Percentiles rank a stretch among this genome's conserved stretches.
phyloP scores from a whole-genome alignment of 2,888 invertebrate genomes.

The Drosophila neonasuta region DNA sequence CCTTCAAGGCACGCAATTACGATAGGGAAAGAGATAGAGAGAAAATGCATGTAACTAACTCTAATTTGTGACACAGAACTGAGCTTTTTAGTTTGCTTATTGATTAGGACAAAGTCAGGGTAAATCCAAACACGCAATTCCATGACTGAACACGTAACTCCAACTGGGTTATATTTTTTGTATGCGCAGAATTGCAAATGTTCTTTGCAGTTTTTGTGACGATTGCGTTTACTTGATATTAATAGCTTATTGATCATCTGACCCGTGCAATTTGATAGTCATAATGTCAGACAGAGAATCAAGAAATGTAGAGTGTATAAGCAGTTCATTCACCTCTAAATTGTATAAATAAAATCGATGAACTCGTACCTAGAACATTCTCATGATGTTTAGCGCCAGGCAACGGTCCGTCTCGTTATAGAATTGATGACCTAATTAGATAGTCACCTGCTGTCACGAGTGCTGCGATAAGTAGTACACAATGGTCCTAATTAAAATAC shows the following conservation, averaged over 20 bases:
- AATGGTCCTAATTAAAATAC: conserved; percentile 53
- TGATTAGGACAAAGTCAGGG: conserved; percentile 28
- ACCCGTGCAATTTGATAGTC: not conserved
- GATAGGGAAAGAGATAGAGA: not conserved
- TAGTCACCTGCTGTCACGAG: conserved; percentile 44
- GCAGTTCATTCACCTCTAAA: not conserved
- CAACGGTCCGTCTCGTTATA: not conserved
- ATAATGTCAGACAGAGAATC: not conserved
- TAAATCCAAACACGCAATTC: conserved; percentile 24
- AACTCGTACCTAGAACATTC: not conserved
- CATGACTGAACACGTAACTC: not conserved
- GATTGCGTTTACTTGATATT: not conserved
- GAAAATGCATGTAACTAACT: conserved; percentile 10
- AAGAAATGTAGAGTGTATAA: not conserved
- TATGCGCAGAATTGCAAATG: not conserved
- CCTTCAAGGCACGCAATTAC: not conserved
- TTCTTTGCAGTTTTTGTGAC: not conserved
- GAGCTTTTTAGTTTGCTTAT: conserved; percentile 20
- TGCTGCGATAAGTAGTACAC: conserved; percentile 35
- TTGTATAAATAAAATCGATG: conserved; percentile 26
- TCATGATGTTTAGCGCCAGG: conserved; percentile 20
- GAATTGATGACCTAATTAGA: conserved; percentile 59
- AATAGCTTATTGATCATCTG: not conserved
- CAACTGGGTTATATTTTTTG: not conserved
- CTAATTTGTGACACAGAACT: conserved; percentile 9